phyloP scores from a whole-genome alignment of 2,888 invertebrate genomes.

The Antitype chi region DNA sequence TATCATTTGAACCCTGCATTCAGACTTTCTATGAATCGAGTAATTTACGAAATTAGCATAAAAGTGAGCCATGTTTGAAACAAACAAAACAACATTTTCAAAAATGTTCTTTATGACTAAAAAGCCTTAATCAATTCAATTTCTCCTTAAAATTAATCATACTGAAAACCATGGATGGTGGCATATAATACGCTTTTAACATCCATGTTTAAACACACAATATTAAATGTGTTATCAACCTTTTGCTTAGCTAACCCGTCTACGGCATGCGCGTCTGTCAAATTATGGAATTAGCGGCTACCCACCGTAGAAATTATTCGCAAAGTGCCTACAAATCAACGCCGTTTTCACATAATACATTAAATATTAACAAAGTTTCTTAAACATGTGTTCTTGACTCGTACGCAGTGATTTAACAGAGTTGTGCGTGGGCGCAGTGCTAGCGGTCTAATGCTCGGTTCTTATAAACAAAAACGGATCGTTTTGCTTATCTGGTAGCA shows the following conservation, averaged over 20 bases:
- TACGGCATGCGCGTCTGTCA: constrained; percentile 75
- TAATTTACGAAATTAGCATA: background rate
- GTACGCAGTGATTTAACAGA: constrained; percentile 69
- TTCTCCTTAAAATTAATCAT: constrained; percentile 17
- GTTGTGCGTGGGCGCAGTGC: constrained; percentile 49
- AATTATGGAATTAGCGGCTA: constrained; percentile 85
- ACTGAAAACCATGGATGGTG: background rate
- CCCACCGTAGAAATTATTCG: constrained; percentile 83
- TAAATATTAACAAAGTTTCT: constrained; percentile 90
- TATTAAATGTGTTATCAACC: constrained; percentile 54
- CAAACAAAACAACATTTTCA: background rate
- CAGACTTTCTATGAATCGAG: too few species aligned
- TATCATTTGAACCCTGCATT: background rate
- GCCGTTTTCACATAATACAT: constrained; percentile 80
- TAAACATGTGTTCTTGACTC: constrained; percentile 88
- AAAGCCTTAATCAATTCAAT: background rate
- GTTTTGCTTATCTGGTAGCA: too few species aligned
- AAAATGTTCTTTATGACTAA: background rate
- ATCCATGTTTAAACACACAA: constrained; percentile 35
- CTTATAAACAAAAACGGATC: too few species aligned
- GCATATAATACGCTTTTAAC: constrained; percentile 35
- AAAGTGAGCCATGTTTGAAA: background rate
- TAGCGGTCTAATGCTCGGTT: constrained; percentile 45
- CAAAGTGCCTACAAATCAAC: constrained; percentile 86
- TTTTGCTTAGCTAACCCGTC: constrained; percentile 55